Base-by-base conservation (phyloP, 2,888 invertebrate genomes). In the Acleris cristana region DNA sequence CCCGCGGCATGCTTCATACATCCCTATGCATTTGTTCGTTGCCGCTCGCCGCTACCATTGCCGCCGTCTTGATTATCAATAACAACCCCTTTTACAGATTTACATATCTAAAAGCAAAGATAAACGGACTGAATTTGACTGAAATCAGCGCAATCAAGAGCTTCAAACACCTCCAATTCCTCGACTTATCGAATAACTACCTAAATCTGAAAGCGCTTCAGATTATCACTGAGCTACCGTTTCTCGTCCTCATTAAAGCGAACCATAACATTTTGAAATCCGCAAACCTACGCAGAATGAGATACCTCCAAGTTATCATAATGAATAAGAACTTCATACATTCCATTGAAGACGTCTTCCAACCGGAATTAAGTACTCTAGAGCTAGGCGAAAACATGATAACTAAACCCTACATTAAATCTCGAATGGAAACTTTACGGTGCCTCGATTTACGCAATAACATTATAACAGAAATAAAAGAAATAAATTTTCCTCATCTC, bases 261-360 rank as follows among this genome's bases (percentile, higher is more conserved):
- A 94, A 95, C 71, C 82, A 90, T 18, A 95, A 95, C 76, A 71
- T 79, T 7, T 74, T 95, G 0, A 77, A 80, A 12, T 93, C 93
- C 0, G 93, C 89, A 0, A 90, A 84, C 19, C 81, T 95, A 54
- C 88, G 87, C 10, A 85, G 83, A 63, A 93, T 94, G 87, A 90
- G 90, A 62, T 95, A 93, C 72, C 87, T 95, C n/a, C 95, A 95
- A 93, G 93, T 94, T 0, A 81, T 95, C 7, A 90, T 93, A 30
- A 73, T 95, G 72, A 94, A 94, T 71, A 73, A 88, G 59, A 95
- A 95, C 73, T 75, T 83, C n/a, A 88, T 95, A 54, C 81, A 79
- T 4, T 83, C 92, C 18, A 94, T 94, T 0, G 71, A 83, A 8
- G 93, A 94, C 49, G 91, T 95, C 0, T 87, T 79, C 48, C 95